Evolutionary conservation across 2,888 invertebrate species (phyloP).

Genomic region (Diabrotica balteata): DNA sequence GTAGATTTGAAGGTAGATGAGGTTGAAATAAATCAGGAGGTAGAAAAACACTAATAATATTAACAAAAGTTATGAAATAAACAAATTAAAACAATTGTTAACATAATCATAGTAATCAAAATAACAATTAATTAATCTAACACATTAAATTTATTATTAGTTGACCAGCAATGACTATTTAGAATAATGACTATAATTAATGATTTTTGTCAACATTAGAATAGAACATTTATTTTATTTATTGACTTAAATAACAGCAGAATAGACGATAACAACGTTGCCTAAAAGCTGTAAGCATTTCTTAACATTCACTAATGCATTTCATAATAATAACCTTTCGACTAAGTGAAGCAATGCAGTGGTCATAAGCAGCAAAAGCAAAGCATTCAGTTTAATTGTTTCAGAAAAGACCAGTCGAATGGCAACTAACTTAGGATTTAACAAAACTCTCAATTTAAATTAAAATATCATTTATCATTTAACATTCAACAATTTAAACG

Average conservation of each 20-base stretch:
- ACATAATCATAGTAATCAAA: too few relatives aligned
- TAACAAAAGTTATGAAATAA: too few relatives aligned
- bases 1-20: too few relatives aligned
- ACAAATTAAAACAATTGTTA: too few relatives aligned
- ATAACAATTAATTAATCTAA: too few relatives aligned
- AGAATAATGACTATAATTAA: too few relatives aligned
- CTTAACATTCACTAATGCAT: constrained; percentile 44
- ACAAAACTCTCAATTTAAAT: constrained; percentile 24
- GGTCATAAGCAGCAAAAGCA: constrained; percentile 52
- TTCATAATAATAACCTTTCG: constrained; percentile 17
- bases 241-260: background rate
- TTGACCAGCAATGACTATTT: too few relatives aligned
- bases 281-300: constrained; percentile 25
- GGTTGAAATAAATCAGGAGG: too few relatives aligned
- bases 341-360: constrained; percentile 52
- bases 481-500: constrained; percentile 44
- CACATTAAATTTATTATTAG: too few relatives aligned
- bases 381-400: constrained; percentile 64
- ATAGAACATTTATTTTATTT: too few relatives aligned
- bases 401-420: constrained; percentile 75
- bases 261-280: constrained; percentile 10
- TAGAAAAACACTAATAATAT: too few relatives aligned
- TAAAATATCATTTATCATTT: constrained; percentile 18
- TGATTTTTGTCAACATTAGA: too few relatives aligned
- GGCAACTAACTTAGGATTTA: constrained; percentile 65